phyloP scores from a whole-genome alignment of 2,888 invertebrate species.

The Cybosia mesomella region DNA sequence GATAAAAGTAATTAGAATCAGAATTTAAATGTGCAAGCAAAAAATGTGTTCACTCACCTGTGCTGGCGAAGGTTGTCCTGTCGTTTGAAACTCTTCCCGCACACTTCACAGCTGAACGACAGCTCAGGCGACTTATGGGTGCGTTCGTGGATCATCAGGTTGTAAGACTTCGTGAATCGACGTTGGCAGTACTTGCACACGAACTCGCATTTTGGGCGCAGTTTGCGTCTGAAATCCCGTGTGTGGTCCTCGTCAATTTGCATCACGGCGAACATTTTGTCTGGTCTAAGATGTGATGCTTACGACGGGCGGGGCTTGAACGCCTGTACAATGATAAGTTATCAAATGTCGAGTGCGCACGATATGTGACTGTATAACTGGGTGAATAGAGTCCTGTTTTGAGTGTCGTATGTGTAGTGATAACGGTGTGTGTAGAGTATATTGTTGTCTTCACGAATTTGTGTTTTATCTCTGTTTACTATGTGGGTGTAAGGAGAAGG shows the following conservation, averaged over 20 bases:
- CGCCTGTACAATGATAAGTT: constrained; percentile 81
- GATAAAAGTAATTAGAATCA: background rate
- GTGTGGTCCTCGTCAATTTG: constrained; percentile 95
- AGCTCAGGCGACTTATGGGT: constrained; percentile 99
- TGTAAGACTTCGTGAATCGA: constrained; percentile 99
- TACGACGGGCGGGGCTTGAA: constrained; percentile 84
- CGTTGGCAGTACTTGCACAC: constrained; percentile 99
- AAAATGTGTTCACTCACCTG: constrained; percentile 88
- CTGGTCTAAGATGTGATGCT: constrained; percentile 82
- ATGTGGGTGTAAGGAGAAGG: constrained; percentile 37
- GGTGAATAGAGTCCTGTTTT: constrained; percentile 54
- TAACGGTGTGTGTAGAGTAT: constrained; percentile 54
- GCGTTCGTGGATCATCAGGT: constrained; percentile 99
- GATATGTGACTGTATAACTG: constrained; percentile 59
- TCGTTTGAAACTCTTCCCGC: constrained; percentile 98
- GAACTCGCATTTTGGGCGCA: constrained; percentile 98
- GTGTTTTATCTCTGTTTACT: constrained; percentile 42
- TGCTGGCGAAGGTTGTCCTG: constrained; percentile 98
- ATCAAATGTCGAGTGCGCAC: constrained; percentile 73
- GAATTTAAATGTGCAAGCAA: background rate
- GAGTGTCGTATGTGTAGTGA: constrained; percentile 51
- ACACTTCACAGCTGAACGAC: constrained; percentile 98
- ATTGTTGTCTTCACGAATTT: constrained; percentile 50
- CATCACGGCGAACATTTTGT: constrained; percentile 96
- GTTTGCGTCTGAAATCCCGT: constrained; percentile 94